Base-by-base conservation (phyloP, 2,797 vertebrate species). In the Gymnothorax reevesii region DNA sequence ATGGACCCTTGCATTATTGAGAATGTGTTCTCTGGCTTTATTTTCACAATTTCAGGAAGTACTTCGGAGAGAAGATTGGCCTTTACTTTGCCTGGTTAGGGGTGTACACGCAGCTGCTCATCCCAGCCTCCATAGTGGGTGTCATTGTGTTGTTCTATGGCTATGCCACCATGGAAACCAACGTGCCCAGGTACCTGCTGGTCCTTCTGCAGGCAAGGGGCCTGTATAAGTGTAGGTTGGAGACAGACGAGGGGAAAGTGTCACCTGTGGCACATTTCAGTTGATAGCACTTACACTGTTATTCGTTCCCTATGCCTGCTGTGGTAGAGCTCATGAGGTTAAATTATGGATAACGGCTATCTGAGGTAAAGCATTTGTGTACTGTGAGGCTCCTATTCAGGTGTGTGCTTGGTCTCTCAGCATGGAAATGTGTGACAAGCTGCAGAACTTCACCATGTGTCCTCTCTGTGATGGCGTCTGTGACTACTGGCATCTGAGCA, bases 21-120 rank as follows among this genome's bases (percentile, higher is more conserved):
- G 22, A n/a, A 22, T 5, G 12, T 55, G 49, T 55, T 80, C 55
- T 9, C 5, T 55, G 52, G n/a, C 77, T 13, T 8, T 15, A 7
- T 20, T n/a, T 7, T 83, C 27, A 73, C 54, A 42, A 7, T 54
- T 85, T 84, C 93, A 99, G 98, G 91, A 99, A 99, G 89, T 99
- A 99, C 94, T 99, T 99, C 92, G 98, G 98, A 89, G 98, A 99
- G 94, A 99, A 99, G 94, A 99, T 99, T 13, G 98, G 98, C 85
- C 95, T 99, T 83, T 99, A 99, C 94, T 99, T 99, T 89, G 98
- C 98, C 0, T 99, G 98, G 98, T 95, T 99, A 57, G 98, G 98
- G 0, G 96, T 98, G 73, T 99, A 99, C 89, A 99, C 98, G 1
- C 97, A 98, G 89, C 96, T 99, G 89, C 96, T 99, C 64, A 96